Evolutionary conservation across 2,113 vertebrate species (phyloP).

Genomic region (Spea multiplicata): DNA sequence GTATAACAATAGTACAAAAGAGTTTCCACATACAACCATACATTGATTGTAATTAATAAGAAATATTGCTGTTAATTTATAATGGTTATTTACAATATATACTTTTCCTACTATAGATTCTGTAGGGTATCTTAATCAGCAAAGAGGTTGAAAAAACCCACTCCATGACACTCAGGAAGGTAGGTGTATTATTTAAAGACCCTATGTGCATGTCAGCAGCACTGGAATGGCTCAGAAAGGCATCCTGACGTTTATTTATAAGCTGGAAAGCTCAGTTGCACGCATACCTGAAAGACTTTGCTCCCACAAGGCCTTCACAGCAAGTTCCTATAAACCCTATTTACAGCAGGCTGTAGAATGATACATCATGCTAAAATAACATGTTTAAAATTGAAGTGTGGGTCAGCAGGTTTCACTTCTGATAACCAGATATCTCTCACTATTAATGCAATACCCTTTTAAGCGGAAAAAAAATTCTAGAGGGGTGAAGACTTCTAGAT

Average conservation of each 20-base stretch:
- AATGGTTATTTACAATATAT: no score
- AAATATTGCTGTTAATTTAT: no score
- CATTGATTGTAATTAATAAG: no score
- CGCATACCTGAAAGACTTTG: constrained; percentile 6
- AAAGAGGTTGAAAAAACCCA: constrained; percentile 13
- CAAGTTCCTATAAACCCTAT: constrained; percentile 8
- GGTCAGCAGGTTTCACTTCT: not conserved
- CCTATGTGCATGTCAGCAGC: constrained; percentile 29
- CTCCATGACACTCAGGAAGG: constrained; percentile 12
- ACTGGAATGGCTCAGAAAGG: constrained; percentile 24
- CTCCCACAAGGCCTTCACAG: constrained; percentile 14
- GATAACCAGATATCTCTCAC: not conserved
- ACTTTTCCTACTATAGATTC: no score
- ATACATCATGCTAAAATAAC: not conserved
- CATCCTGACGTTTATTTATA: constrained; percentile 42
- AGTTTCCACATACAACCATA: no score
- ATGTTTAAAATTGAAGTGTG: not conserved
- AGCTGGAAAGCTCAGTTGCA: constrained; percentile 15
- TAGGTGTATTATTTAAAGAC: constrained; percentile 35
- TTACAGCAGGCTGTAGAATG: not conserved
- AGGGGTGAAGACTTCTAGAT: no score
- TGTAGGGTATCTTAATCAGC: not conserved
- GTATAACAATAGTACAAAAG: no score
- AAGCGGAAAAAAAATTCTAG: no score
- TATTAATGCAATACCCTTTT: not conserved